phyloP scores from a whole-genome alignment of 2,113 vertebrate species.

The Poicephalus meyeri region DNA sequence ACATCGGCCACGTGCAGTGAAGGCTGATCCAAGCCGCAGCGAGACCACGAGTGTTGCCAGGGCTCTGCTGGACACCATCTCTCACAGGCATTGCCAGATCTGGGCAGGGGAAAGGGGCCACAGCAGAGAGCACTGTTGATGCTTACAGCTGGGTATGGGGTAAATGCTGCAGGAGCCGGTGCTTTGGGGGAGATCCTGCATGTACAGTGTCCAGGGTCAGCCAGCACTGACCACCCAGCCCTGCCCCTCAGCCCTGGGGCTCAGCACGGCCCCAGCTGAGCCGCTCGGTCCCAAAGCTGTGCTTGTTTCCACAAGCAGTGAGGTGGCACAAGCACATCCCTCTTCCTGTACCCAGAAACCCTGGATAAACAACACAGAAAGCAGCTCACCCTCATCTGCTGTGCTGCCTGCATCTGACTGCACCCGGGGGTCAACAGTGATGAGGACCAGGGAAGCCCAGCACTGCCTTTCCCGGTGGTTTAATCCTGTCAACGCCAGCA shows the following conservation, averaged over 20 bases:
- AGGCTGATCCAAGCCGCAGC: background rate
- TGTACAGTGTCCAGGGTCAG: background rate
- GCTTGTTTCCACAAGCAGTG: accelerated
- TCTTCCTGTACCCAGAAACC: background rate
- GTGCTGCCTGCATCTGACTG: background rate
- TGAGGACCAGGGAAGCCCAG: accelerated
- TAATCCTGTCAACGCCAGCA: background rate
- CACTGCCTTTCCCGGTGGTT: background rate
- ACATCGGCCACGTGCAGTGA: background rate
- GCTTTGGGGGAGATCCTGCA: background rate
- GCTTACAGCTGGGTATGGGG: background rate
- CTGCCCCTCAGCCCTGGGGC: background rate
- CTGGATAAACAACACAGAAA: background rate
- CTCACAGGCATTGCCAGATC: background rate
- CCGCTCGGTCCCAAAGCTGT: accelerated
- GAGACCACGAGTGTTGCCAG: accelerated
- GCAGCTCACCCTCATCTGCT: accelerated
- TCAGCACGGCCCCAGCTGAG: background rate
- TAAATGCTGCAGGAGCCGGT: background rate
- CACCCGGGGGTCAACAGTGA: accelerated
- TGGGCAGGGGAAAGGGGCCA: background rate
- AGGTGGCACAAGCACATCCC: too few relatives aligned
- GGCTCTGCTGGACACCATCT: background rate
- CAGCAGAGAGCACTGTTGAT: accelerated
- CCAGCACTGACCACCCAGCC: too few relatives aligned